These are phyloP conservation scores for Platichthys stellatus DNA, from an alignment of 2,113 vertebrate genomes.

Conservation along the genomic window DNA sequence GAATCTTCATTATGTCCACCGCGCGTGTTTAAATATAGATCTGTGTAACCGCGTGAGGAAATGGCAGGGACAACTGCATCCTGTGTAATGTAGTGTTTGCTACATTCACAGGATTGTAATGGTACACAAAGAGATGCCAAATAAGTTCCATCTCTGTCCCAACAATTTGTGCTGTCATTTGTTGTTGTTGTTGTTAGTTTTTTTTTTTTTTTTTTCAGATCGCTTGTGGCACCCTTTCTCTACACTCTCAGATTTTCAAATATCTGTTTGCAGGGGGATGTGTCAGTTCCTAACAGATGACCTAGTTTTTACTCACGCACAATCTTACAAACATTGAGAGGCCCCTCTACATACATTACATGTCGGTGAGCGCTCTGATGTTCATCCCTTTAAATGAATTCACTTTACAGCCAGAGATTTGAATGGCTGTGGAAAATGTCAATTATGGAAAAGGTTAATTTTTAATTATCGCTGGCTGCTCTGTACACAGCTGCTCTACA, in stretches of 20 bases:
- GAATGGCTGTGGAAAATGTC: slow-evolving; percentile 68
- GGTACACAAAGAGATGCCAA: slow-evolving; percentile 55
- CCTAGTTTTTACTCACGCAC: slow-evolving; percentile 79
- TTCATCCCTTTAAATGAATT: slow-evolving; percentile 49
- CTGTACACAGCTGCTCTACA: slow-evolving; percentile 63
- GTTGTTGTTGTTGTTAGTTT: slow-evolving; percentile 51
- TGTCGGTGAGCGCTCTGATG: slow-evolving; percentile 34
- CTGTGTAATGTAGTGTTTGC: slow-evolving; percentile 62
- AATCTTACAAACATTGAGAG: slow-evolving; percentile 67
- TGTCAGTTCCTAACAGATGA: slow-evolving; percentile 82
- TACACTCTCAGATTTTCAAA: slow-evolving; percentile 77
- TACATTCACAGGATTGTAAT: slow-evolving; percentile 54
- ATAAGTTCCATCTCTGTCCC: slow-evolving; percentile 65
- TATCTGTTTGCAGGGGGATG: slow-evolving; percentile 80
- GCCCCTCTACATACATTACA: slow-evolving; percentile 61
- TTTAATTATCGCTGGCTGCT: slow-evolving; percentile 73
- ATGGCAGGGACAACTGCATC: slow-evolving; percentile 56
- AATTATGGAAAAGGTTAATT: slow-evolving; percentile 71
- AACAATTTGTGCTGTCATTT: slow-evolving; percentile 74
- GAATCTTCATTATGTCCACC: slow-evolving; percentile 68
- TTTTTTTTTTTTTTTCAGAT: slow-evolving; percentile 38
- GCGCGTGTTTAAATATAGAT: slow-evolving; percentile 63
- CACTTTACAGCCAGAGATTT: slow-evolving; percentile 47
- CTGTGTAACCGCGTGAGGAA: slow-evolving; percentile 48
- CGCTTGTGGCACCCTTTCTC: slow-evolving; percentile 75